Percentiles rank a stretch among this genome's conserved stretches.
phyloP scores from a whole-genome alignment of 2,113 vertebrate genomes.

The Uria lomvia region DNA sequence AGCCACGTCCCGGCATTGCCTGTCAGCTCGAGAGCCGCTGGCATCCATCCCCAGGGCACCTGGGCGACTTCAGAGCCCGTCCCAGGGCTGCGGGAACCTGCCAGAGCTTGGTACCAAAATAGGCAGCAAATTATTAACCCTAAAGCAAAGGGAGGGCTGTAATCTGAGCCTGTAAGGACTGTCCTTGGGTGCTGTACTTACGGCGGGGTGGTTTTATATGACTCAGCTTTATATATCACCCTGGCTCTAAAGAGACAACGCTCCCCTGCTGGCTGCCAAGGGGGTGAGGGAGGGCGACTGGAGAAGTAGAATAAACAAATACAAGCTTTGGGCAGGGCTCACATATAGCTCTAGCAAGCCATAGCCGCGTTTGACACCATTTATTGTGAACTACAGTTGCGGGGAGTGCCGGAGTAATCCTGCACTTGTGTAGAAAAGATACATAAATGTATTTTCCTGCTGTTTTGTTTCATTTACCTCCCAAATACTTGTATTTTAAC shows the following conservation, averaged over 20 bases:
- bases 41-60: neutral
- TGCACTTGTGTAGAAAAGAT: fast-evolving
- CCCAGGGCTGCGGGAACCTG: neutral
- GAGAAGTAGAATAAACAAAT: neutral
- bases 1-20: fast-evolving
- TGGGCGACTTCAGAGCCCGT: fast-evolving
- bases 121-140: neutral
- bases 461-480: neutral
- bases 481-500: neutral
- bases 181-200: neutral
- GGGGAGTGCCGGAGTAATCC: neutral
- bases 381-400: neutral
- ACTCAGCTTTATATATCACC: neutral
- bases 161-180: neutral
- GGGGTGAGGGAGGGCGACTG: neutral
- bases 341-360: neutral
- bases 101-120: neutral
- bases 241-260: neutral
- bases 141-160: neutral
- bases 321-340: neutral
- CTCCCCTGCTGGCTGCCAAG: neutral
- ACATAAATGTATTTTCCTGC: neutral
- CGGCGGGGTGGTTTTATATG: neutral
- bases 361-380: neutral
- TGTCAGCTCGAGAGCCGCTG: fast-evolving